Evolutionary conservation across 1,140 invertebrate genomes (phyloP).

Genomic region (Battus philenor): DNA sequence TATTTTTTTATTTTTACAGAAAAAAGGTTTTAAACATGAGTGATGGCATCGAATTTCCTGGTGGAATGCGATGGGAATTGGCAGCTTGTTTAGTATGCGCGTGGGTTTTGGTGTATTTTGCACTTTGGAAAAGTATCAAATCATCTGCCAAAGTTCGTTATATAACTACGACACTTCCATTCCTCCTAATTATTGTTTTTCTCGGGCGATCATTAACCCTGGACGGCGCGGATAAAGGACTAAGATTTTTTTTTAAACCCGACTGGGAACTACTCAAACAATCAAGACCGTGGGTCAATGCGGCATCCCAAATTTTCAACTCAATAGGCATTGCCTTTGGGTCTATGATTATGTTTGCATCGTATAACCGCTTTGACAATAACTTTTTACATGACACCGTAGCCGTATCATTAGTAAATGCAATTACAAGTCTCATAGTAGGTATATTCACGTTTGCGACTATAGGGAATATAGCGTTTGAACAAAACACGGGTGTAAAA

Average conservation of each 20-base stretch:
- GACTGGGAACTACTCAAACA: conserved; percentile 89
- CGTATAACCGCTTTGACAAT: conserved; percentile 95
- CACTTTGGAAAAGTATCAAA: conserved; percentile 94
- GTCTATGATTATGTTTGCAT: conserved; percentile 95
- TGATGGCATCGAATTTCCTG: conserved; percentile 87
- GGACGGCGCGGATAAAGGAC: conserved; percentile 86
- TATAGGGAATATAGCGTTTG: conserved; percentile 89
- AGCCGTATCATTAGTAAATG: conserved; percentile 88
- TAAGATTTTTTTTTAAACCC: conserved; percentile 92
- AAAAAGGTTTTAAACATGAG: conserved; percentile 90
- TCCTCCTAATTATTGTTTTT: conserved; percentile 88
- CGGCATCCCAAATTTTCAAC: conserved; percentile 94
- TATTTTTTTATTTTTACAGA: conserved; percentile 72
- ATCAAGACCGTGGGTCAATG: conserved; percentile 94
- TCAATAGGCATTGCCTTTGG: conserved; percentile 94
- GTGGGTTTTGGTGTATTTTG: conserved; percentile 95
- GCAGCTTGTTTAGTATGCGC: conserved; percentile 90
- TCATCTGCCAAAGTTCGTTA: conserved; percentile 90
- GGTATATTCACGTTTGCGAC: conserved; percentile 93
- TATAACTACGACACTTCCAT: conserved; percentile 91
- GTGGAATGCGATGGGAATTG: conserved; percentile 89
- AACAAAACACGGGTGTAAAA: conserved; percentile 86
- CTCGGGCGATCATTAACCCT: conserved; percentile 87
- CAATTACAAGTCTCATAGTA: conserved; percentile 88
- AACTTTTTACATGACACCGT: conserved; percentile 91